phyloP scores from a whole-genome alignment of 2,113 vertebrate species.

The Polypterus bichir region DNA sequence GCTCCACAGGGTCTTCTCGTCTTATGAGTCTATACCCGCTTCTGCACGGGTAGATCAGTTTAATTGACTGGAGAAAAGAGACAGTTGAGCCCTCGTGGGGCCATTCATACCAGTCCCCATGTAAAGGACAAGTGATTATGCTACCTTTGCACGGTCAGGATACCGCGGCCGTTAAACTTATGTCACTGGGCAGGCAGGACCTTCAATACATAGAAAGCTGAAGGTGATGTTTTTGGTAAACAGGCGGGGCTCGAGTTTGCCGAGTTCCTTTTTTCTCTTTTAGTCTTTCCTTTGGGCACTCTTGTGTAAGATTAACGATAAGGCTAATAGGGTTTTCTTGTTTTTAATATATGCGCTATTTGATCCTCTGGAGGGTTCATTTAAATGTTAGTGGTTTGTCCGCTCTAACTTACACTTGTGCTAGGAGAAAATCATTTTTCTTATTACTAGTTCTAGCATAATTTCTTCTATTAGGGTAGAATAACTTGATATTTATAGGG shows the following conservation, averaged over 20 bases:
- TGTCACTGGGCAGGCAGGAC: constrained; percentile 29
- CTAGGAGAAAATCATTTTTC: constrained; percentile 12
- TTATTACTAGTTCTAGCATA: constrained; percentile 29
- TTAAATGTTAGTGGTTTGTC: constrained; percentile 11
- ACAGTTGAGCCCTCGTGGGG: constrained; percentile 21
- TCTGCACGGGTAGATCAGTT: constrained; percentile 34
- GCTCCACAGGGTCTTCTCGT: constrained; percentile 39
- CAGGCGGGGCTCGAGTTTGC: constrained; percentile 23
- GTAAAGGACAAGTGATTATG: constrained; percentile 34
- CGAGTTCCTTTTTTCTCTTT: constrained; percentile 31
- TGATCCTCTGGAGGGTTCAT: constrained; percentile 8
- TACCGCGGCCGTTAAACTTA: constrained; percentile 25
- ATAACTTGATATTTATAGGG: constrained; percentile 2
- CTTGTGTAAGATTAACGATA: constrained; percentile 23
- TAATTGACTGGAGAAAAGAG: constrained; percentile 27
- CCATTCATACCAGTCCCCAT: constrained; percentile 31
- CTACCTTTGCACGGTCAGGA: constrained; percentile 30
- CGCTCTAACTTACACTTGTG: constrained; percentile 19
- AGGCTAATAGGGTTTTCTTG: neutral
- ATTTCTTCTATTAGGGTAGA: constrained; percentile 8
- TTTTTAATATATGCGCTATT: neutral
- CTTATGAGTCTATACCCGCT: constrained; percentile 18
- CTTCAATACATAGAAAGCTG: constrained; percentile 20
- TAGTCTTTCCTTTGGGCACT: constrained; percentile 20
- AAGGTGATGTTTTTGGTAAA: constrained; percentile 40